Base-by-base conservation (phyloP, 2,797 vertebrate genomes). In the Myioborus miniatus region DNA sequence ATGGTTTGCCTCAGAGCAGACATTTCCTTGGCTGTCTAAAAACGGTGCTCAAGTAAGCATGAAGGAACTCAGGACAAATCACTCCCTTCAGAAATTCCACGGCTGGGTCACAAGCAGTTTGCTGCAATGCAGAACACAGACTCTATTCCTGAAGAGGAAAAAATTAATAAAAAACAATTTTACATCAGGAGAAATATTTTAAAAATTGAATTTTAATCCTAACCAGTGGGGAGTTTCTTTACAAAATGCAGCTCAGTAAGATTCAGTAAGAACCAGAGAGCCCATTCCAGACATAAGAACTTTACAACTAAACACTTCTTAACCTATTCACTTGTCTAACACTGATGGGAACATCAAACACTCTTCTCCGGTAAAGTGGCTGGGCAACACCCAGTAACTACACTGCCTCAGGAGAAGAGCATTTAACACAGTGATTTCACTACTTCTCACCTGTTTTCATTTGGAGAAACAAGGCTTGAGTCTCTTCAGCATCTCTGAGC, bases 121-220 rank as follows among this genome's bases (percentile, higher is more conserved):
- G 34, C 91, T 95, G 88, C 59, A 91, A 81, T 81, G 90, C 52
- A 93, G 86, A 93, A 82, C 62, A 92, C 4, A 78, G 59, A 83
- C 85, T 93, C 87, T 93, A 93, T 37, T 93, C 91, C 86, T 93
- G 63, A 94, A 86, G 83, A 83, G 44, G 53, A 84, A 95, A 87
- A 90, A 88, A 92, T 30, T 19, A 67, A 83, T 32, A 78, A 65
- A 80, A 76, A 59, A 2, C 15, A 75, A 46, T 76, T 93, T 95
- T 90, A 94, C 24, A 79, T 56, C 44, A 56, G 19, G 12, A 90
- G 30, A 82, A 74, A 39, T 60, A 64, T 10, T 60, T 58, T 1
- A 37, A 37, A 63, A 84, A 63, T 19, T 37, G 5, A 84, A 82
- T 67, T 27, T 72, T 76, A 79, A 84, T 34, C 22, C 44, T 62